These are phyloP conservation scores for Amblyornis subalaris DNA, from an alignment of 2,113 vertebrate species.

Conservation along the genomic window DNA sequence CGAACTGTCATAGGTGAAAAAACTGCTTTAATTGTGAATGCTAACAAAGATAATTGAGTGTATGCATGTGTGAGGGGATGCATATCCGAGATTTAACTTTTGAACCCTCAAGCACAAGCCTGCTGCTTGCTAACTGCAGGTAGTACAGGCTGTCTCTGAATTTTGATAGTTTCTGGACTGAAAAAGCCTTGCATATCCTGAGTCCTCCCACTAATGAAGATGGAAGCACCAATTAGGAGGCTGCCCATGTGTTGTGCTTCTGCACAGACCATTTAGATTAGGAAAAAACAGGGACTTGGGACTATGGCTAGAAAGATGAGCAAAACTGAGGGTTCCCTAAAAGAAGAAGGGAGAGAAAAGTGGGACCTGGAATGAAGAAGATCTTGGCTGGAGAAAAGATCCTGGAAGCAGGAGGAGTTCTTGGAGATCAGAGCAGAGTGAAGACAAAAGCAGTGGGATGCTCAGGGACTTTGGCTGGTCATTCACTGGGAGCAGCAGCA, in stretches of 20 bases:
- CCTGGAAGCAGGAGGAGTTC: neutral
- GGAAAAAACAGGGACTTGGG: neutral
- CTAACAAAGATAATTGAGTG: neutral
- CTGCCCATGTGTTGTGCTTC: neutral
- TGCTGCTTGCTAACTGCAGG: neutral
- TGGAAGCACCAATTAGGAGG: neutral
- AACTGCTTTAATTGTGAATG: neutral
- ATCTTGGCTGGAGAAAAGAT: neutral
- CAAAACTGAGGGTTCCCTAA: neutral
- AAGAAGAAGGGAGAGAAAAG: neutral
- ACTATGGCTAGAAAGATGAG: neutral
- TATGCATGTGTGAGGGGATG: neutral
- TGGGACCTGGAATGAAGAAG: neutral
- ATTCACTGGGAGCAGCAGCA: neutral
- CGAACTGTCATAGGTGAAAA: neutral
- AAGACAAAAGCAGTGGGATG: neutral
- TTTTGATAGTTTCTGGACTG: neutral
- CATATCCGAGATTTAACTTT: neutral
- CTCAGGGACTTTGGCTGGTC: neutral
- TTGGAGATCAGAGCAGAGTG: neutral
- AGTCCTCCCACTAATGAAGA: neutral
- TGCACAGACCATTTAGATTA: neutral
- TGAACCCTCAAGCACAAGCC: neutral
- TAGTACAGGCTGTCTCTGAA: neutral
- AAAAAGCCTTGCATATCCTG: neutral